phyloP scores from a whole-genome alignment of 2,888 invertebrate species.

The Papilio elwesi region DNA sequence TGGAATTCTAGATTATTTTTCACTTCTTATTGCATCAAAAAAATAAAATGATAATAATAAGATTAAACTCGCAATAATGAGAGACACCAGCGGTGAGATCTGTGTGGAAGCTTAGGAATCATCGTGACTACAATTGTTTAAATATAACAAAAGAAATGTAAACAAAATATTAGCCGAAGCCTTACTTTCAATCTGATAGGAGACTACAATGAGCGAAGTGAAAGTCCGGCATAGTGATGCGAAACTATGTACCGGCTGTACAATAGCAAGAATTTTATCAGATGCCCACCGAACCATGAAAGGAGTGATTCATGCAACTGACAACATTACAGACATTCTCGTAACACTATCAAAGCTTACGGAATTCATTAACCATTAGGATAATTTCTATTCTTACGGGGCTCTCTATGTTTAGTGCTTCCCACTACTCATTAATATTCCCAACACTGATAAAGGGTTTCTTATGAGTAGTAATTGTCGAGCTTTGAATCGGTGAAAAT shows the following conservation, averaged over 20 bases:
- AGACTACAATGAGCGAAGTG: slow-evolving; percentile 36
- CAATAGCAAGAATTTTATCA: slow-evolving; percentile 37
- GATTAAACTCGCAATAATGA: neutral
- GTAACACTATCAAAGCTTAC: slow-evolving; percentile 14
- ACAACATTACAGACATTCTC: slow-evolving; percentile 20
- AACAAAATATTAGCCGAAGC: slow-evolving; percentile 28
- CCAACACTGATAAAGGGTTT: too few species aligned
- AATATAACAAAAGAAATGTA: slow-evolving; percentile 15
- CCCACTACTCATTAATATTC: neutral
- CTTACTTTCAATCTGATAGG: slow-evolving; percentile 38
- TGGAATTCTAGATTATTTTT: neutral
- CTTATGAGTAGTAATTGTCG: too few species aligned
- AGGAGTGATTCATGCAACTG: slow-evolving; percentile 12
- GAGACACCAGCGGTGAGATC: neutral
- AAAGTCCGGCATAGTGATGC: slow-evolving; percentile 38
- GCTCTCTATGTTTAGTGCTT: neutral
- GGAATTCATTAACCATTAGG: slow-evolving; percentile 1
- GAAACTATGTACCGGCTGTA: slow-evolving; percentile 23
- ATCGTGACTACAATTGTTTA: neutral
- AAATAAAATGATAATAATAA: neutral
- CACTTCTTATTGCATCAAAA: neutral
- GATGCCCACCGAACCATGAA: slow-evolving; percentile 22
- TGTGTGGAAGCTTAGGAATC: neutral
- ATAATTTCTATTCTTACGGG: neutral
- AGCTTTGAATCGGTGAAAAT: too few species aligned